Evolutionary conservation across 2,888 invertebrate genomes (phyloP).

Genomic region (Rapana venosa): DNA sequence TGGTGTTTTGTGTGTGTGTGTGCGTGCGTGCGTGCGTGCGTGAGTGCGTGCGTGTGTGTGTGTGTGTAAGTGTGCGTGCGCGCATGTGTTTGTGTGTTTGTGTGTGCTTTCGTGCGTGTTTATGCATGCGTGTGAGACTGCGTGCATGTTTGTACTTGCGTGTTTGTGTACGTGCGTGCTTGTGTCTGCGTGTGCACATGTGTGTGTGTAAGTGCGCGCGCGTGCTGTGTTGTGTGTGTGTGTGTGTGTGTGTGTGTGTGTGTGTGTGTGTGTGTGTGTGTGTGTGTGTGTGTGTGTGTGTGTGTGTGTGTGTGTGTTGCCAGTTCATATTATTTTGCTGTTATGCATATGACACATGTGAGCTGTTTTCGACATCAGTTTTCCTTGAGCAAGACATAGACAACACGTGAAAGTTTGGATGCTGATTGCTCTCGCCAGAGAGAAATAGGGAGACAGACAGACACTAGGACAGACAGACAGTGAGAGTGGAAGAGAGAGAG

Average conservation of each 20-base stretch:
- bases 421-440: no score
- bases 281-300: neutral
- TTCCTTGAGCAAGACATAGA: no score
- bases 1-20: neutral
- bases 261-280: neutral
- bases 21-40: neutral
- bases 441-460: no score
- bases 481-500: no score
- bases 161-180: neutral
- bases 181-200: neutral
- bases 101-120: neutral
- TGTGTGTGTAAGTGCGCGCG: neutral
- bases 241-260: neutral
- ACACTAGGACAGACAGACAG: no score
- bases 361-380: no score
- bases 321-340: no score
- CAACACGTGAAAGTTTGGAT: no score
- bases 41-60: neutral
- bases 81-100: neutral
- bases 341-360: no score
- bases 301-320: neutral
- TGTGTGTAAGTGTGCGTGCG: neutral
- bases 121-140: neutral
- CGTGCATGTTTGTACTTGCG: neutral
- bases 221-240: neutral